A percentile compares a stretch with the other conserved stretches of the same genome.
These are phyloP conservation scores for Ammodytes marinus DNA, from an alignment of 2,113 vertebrate genomes.

Conservation along the genomic window DNA sequence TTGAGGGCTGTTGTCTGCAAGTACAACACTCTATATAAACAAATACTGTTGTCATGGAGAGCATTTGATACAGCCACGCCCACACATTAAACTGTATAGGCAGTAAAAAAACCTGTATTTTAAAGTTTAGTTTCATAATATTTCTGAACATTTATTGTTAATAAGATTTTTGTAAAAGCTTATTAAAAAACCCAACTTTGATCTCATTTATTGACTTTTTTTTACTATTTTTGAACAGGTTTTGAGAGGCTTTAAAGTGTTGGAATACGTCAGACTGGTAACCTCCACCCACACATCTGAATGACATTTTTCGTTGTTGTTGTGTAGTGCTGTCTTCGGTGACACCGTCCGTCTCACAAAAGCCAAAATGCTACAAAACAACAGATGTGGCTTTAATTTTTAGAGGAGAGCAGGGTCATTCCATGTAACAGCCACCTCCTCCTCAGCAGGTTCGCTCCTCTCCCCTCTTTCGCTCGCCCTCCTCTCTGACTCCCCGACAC, in stretches of 20 bases:
- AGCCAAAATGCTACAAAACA: constrained; percentile 37
- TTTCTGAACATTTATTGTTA: too few relatives aligned
- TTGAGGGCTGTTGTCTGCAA: too few relatives aligned
- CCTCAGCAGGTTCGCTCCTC: constrained; percentile 19
- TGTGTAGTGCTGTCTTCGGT: background rate
- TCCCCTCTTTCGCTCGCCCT: background rate
- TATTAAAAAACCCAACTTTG: too few relatives aligned
- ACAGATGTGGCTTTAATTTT: constrained; percentile 51
- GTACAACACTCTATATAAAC: too few relatives aligned
- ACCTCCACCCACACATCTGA: constrained; percentile 4
- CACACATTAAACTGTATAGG: too few relatives aligned
- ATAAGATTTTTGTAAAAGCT: too few relatives aligned
- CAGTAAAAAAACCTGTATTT: too few relatives aligned
- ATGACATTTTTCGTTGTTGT: constrained; percentile 4
- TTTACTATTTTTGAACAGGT: too few relatives aligned
- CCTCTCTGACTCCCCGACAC: constrained; percentile 42
- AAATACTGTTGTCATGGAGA: too few relatives aligned
- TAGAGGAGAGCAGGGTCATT: constrained; percentile 43
- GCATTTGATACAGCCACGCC: too few relatives aligned
- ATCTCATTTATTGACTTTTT: too few relatives aligned
- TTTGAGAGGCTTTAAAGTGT: background rate
- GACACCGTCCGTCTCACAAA: constrained; percentile 30
- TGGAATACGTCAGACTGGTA: background rate
- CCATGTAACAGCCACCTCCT: constrained; percentile 56
- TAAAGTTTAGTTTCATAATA: too few relatives aligned